A percentile compares a stretch with the other conserved stretches of the same genome.
Conservation (phyloP, 2,888 invertebrate species). For the Xestia c-nigrum region DNA sequence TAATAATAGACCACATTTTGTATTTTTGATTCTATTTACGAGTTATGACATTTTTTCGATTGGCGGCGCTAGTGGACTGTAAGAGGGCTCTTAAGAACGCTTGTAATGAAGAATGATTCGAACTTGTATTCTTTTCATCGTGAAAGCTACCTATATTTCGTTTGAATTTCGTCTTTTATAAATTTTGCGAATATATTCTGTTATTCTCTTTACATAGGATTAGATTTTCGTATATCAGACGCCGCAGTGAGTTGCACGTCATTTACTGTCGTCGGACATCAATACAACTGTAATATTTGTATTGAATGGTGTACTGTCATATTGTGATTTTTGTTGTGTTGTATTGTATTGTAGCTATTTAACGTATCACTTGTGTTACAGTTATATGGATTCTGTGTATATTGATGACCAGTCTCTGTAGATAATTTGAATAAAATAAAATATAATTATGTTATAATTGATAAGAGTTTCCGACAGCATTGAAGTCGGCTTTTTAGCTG, state of each 20-base stretch:
- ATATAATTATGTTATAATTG: background rate
- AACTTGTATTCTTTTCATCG: conserved; percentile 22
- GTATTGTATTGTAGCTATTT: background rate
- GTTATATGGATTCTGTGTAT: background rate
- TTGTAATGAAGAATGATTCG: conserved; percentile 58
- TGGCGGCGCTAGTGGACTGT: no score
- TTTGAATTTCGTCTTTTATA: background rate
- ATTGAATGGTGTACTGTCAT: background rate
- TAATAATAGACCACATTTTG: no score
- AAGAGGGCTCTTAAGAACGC: no score
- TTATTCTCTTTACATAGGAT: background rate
- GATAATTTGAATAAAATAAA: background rate
- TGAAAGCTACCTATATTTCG: background rate
- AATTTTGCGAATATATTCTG: background rate
- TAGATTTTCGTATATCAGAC: background rate
- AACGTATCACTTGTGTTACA: background rate
- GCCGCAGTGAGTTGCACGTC: background rate
- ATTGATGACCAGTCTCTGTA: background rate
- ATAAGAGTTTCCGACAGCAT: no score
- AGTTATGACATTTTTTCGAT: no score
- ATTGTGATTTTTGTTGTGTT: background rate
- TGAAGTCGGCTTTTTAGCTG: no score
- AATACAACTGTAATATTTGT: background rate
- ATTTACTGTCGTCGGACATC: background rate
- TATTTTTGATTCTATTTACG: no score